Percentiles rank a stretch among this genome's conserved stretches.
Evolutionary conservation across 2,797 vertebrate genomes (phyloP).

Genomic region (Acanthiza pusilla): DNA sequence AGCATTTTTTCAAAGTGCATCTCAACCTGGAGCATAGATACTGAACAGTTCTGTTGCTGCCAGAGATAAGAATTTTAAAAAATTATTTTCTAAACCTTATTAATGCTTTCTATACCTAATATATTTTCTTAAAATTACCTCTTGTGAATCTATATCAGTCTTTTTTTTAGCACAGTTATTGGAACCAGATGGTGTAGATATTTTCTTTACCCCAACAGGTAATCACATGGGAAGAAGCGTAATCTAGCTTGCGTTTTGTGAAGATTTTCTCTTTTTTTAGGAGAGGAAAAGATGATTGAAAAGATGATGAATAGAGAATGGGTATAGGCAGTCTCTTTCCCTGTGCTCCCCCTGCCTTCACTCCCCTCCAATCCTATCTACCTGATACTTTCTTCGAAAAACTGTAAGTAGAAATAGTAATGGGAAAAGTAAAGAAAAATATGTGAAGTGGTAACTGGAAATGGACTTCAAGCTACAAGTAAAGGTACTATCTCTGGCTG

Average conservation of each 20-base stretch:
- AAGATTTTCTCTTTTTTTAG: not conserved
- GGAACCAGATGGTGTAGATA: not conserved
- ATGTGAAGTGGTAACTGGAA: not conserved
- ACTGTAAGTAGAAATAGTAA: not conserved
- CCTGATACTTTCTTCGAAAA: not conserved
- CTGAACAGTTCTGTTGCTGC: not conserved
- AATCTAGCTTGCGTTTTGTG: not conserved
- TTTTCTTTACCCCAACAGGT: not conserved
- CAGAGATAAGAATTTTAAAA: accelerated
- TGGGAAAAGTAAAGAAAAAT: not conserved
- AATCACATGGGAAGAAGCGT: not conserved
- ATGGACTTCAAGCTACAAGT: not conserved
- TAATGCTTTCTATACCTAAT: not conserved
- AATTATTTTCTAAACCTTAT: not conserved
- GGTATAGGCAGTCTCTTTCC: not conserved
- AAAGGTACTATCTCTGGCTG: not conserved
- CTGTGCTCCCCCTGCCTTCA: accelerated
- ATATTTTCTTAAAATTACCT: not conserved
- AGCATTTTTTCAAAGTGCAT: not conserved
- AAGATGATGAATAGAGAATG: not conserved
- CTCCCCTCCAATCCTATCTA: not conserved
- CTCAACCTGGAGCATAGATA: not conserved
- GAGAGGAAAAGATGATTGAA: not conserved
- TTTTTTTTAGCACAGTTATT: not conserved
- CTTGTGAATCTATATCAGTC: not conserved